A percentile compares a stretch with the other conserved stretches of the same genome.
Conservation (phyloP, 2,113 vertebrate genomes). For the Elephantulus edwardii region DNA sequence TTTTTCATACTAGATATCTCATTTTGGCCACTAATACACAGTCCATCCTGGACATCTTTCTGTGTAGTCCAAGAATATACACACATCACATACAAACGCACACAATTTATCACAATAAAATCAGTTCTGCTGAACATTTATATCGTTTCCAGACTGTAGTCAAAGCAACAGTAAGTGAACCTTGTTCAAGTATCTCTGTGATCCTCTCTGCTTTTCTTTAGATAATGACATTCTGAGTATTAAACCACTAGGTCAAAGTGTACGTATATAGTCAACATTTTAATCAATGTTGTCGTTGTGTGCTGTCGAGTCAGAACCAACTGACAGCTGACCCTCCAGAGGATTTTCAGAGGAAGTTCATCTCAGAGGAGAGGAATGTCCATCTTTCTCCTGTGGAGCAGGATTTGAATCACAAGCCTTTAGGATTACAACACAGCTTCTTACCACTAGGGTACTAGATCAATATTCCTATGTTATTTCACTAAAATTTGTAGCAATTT, state of each 20-base stretch:
- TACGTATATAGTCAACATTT: not conserved
- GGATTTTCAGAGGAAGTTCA: no score
- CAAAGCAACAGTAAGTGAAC: not conserved
- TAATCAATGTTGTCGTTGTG: no score
- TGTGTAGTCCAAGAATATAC: not conserved
- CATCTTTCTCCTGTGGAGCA: no score
- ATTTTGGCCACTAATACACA: not conserved
- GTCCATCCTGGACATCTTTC: not conserved
- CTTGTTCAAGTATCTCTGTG: not conserved
- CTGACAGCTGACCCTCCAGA: no score
- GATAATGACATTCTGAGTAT: not conserved
- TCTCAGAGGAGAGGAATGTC: no score
- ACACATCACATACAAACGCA: not conserved
- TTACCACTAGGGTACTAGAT: no score
- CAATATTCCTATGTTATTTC: not conserved
- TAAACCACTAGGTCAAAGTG: not conserved
- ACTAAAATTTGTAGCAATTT: not conserved
- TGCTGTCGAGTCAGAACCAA: no score
- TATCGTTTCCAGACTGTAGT: not conserved
- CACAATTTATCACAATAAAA: not conserved
- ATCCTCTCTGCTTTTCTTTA: not conserved
- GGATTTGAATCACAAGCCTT: no score
- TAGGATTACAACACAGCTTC: no score
- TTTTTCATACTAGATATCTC: not conserved
- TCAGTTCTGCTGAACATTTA: not conserved